Evolutionary conservation across 23 tunicate species (phyloP).

Genomic region (Halocynthia roretzi): DNA sequence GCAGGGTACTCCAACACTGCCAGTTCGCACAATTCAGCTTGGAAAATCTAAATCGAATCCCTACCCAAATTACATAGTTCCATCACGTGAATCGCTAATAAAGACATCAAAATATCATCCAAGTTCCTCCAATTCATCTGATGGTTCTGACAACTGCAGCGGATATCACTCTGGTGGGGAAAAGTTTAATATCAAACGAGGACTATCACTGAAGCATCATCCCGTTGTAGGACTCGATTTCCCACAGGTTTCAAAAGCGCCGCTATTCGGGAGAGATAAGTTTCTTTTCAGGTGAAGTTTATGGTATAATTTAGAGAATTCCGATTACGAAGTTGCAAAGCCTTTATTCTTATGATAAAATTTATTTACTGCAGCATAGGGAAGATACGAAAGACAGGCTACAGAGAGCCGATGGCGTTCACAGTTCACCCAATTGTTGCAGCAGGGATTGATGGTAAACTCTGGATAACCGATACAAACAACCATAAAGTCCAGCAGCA

Average conservation of each 20-base stretch:
- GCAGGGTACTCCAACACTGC: too few relatives aligned
- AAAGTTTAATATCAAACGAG: too few relatives aligned
- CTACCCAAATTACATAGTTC: too few relatives aligned
- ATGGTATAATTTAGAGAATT: neutral
- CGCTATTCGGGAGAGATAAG: neutral
- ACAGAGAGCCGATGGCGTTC: constrained; percentile 19
- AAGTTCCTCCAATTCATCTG: too few relatives aligned
- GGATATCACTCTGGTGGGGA: too few relatives aligned
- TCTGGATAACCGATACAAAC: constrained; percentile 47
- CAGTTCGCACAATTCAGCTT: too few relatives aligned
- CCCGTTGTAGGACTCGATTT: too few relatives aligned
- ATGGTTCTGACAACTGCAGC: too few relatives aligned
- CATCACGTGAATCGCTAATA: too few relatives aligned
- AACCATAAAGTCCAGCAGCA: constrained; percentile 38
- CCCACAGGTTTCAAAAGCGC: neutral
- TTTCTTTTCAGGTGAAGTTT: constrained; percentile 2
- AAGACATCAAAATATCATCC: too few relatives aligned
- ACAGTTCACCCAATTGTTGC: constrained; percentile 34
- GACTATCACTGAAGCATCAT: too few relatives aligned
- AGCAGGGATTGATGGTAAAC: constrained; percentile 30
- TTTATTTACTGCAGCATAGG: constrained; percentile 40
- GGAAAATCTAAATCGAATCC: too few relatives aligned
- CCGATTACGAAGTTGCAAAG: neutral
- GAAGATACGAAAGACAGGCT: constrained; percentile 31
- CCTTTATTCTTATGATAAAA: neutral